Evolutionary conservation across 1,140 invertebrate genomes (phyloP).

Genomic region (Chironomus tepperi): DNA sequence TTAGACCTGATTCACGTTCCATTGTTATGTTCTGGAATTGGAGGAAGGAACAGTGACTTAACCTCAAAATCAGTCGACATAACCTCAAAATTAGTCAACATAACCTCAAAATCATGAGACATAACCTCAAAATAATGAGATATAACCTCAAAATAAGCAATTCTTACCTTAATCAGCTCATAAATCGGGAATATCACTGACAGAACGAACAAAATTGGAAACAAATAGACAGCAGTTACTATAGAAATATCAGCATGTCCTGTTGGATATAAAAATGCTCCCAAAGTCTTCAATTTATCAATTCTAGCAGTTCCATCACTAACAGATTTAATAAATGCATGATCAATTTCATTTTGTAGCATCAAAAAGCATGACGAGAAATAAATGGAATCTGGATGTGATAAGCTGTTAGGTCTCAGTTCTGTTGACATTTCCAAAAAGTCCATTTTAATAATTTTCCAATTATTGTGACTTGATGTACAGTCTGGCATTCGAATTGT

Average conservation of each 20-base stretch:
- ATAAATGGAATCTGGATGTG: not conserved
- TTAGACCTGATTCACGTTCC: slow-evolving; percentile 49
- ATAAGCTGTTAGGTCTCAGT: not conserved
- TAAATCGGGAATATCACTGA: not conserved
- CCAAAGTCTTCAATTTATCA: not conserved
- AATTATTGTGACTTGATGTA: not conserved
- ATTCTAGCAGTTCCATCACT: not conserved
- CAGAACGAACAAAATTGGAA: not conserved
- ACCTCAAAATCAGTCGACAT: too few species aligned
- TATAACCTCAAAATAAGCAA: too few species aligned
- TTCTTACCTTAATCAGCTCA: not conserved
- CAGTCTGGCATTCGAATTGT: not conserved
- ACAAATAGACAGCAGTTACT: not conserved
- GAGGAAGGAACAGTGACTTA: too few species aligned
- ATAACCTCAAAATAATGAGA: not conserved
- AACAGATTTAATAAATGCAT: not conserved
- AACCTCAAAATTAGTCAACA: too few species aligned
- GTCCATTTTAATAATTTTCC: not conserved
- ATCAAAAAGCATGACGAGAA: not conserved
- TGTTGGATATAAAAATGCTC: not conserved
- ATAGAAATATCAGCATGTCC: not conserved
- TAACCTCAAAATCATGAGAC: not conserved
- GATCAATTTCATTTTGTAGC: not conserved
- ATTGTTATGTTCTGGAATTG: slow-evolving; percentile 40
- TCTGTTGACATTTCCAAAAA: not conserved